Percentiles rank a stretch among this genome's conserved stretches.
Evolutionary conservation across 2,888 invertebrate genomes (phyloP).

Genomic region (Coronaproctus castanopsis): DNA sequence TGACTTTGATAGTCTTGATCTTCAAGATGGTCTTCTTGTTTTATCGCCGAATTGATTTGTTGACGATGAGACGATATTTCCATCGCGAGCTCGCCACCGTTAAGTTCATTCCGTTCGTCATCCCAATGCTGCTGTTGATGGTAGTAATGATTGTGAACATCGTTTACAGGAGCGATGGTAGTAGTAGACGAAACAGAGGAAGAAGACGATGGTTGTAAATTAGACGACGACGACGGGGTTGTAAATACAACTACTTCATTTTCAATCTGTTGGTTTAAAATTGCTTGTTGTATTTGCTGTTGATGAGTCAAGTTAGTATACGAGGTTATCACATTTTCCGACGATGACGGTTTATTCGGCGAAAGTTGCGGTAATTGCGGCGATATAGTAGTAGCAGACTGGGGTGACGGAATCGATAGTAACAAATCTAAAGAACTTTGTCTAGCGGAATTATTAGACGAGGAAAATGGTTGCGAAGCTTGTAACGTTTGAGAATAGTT

Average conservation of each 20-base stretch:
- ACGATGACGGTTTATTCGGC: conserved; percentile 17
- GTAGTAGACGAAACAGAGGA: conserved; percentile 22
- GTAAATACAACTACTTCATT: conserved; percentile 24
- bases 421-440: conserved; percentile 19
- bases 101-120: not conserved
- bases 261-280: conserved; percentile 11
- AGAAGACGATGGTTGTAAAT: conserved; percentile 19
- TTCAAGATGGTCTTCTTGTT: not conserved
- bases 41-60: not conserved
- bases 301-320: conserved; percentile 27
- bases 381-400: conserved; percentile 21
- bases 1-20: too few species aligned
- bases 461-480: conserved; percentile 7
- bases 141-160: conserved; percentile 1
- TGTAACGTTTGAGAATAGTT: too few species aligned
- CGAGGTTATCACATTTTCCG: conserved; percentile 4
- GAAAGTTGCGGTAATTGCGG: conserved; percentile 18
- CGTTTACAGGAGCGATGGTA: not conserved
- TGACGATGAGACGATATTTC: not conserved
- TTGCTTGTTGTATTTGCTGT: conserved; percentile 12
- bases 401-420: conserved; percentile 22
- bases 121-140: not conserved
- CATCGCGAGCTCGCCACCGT: not conserved
- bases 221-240: conserved; percentile 31
- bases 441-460: conserved; percentile 1